phyloP scores from a whole-genome alignment of 2,113 vertebrate species.

The Eretmochelys imbricata region DNA sequence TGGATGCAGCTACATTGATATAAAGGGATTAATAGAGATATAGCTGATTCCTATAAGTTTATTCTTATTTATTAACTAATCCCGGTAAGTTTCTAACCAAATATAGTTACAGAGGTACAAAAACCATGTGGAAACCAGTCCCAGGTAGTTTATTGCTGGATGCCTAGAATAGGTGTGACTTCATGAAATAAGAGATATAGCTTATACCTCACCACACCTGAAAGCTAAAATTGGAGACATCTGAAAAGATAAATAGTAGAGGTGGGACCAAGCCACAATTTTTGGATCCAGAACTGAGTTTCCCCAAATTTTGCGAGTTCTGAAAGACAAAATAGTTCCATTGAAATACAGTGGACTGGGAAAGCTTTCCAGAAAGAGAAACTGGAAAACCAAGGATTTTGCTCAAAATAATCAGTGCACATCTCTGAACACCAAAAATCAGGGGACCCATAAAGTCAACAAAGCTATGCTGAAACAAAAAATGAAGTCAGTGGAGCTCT shows the following conservation, averaged over 20 bases:
- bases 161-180: neutral
- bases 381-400: neutral
- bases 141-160: neutral
- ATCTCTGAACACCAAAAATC: conserved; percentile 4
- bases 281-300: conserved; percentile 49
- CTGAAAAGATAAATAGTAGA: neutral
- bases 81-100: neutral
- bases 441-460: neutral
- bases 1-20: neutral
- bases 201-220: conserved; percentile 22
- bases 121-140: neutral
- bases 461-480: neutral
- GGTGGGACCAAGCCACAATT: conserved; percentile 12
- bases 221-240: conserved; percentile 28
- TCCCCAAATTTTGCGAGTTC: neutral
- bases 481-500: conserved; percentile 48
- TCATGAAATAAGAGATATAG: neutral
- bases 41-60: neutral
- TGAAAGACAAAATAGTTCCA: conserved; percentile 7
- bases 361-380: conserved; percentile 8
- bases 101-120: neutral
- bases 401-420: neutral
- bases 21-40: neutral
- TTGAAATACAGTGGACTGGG: conserved; percentile 33
- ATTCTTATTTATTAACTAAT: neutral